Evolutionary conservation across 92 coral and sea anemone species (phyloP).

Genomic region (Siderastrea radians): DNA sequence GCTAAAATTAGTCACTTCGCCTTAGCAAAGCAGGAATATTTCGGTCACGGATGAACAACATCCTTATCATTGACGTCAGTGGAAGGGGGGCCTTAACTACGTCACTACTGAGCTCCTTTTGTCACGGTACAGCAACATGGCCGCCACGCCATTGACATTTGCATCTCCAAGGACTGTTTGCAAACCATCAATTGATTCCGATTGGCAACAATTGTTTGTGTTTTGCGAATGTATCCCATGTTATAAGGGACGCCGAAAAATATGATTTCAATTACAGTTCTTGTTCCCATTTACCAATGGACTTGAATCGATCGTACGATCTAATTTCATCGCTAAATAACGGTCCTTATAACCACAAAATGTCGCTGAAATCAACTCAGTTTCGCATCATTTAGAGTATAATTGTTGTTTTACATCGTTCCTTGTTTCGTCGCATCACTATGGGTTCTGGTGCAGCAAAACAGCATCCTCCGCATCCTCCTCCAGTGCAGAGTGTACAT

Average conservation of each 20-base stretch:
- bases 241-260: no score
- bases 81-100: background rate
- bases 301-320: no score
- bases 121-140: no score
- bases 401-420: background rate
- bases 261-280: no score
- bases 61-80: background rate
- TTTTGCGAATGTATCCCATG: no score
- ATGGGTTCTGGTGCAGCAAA: slow-evolving; percentile 29
- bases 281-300: no score
- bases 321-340: no score
- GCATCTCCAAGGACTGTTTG: background rate
- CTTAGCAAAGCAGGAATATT: background rate
- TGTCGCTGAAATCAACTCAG: background rate
- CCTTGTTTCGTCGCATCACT: background rate
- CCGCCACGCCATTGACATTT: background rate
- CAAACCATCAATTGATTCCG: no score
- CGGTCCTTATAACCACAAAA: no score
- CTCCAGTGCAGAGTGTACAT: background rate
- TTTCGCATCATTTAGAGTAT: background rate
- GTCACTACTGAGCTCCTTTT: background rate
- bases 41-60: background rate
- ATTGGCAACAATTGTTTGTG: no score
- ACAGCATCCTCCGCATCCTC: background rate
- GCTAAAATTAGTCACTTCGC: no score